phyloP scores from a whole-genome alignment of 2,113 vertebrate species.

The Heterotis niloticus region DNA sequence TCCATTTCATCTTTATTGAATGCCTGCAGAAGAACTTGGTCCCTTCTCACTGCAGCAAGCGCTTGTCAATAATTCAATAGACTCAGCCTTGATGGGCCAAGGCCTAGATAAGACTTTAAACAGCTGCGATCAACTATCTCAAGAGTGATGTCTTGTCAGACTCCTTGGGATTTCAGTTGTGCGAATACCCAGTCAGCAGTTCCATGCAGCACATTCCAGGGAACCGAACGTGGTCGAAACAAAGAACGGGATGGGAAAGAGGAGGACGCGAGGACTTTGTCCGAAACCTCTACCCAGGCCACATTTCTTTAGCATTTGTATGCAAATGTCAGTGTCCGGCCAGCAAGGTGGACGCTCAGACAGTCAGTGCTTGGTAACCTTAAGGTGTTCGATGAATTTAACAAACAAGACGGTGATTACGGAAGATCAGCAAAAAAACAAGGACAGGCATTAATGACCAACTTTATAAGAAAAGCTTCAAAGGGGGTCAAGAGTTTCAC shows the following conservation, averaged over 20 bases:
- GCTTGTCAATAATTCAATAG: constrained; percentile 83
- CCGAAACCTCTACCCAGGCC: background rate
- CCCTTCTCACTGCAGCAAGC: constrained; percentile 60
- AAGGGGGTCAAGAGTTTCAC: background rate
- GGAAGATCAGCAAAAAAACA: constrained; percentile 1
- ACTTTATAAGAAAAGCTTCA: too few species aligned
- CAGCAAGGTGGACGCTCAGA: background rate
- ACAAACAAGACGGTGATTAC: background rate
- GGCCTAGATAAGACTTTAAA: constrained; percentile 70
- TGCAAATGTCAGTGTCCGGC: too few species aligned
- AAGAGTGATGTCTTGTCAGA: constrained; percentile 69
- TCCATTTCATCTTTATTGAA: constrained; percentile 77
- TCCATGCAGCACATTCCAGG: constrained; percentile 59
- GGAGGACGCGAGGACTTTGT: background rate
- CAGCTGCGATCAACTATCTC: constrained; percentile 72
- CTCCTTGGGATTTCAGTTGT: constrained; percentile 73
- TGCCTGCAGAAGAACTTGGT: constrained; percentile 57
- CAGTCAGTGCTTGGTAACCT: background rate
- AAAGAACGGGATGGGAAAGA: constrained; percentile 45
- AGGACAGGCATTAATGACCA: background rate
- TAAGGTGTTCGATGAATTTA: background rate
- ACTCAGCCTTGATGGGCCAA: constrained; percentile 68
- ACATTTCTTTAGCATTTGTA: background rate
- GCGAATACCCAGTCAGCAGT: constrained; percentile 61
- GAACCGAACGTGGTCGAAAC: constrained; percentile 61